A percentile compares a stretch with the other conserved stretches of the same genome.
Evolutionary conservation across 2,113 vertebrate genomes (phyloP).

Genomic region (Sphaerodactylus townsendi): DNA sequence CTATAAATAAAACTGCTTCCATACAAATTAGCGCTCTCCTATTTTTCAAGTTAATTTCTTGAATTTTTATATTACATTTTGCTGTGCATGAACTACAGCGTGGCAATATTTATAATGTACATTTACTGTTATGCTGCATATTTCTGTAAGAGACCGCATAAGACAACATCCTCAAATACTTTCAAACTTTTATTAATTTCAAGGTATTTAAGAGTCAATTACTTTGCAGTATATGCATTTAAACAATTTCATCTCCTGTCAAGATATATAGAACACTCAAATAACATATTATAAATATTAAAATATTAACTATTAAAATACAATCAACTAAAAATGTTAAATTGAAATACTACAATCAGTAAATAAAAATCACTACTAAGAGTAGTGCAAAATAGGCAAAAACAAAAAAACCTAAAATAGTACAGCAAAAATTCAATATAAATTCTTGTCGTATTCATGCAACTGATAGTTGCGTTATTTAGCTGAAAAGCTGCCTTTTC

Average conservation of each 20-base stretch:
- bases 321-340: too few relatives aligned
- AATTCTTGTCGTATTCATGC: background rate
- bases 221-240: background rate
- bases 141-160: background rate
- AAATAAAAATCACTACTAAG: too few relatives aligned
- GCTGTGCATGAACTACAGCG: background rate
- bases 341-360: too few relatives aligned
- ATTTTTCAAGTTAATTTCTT: background rate
- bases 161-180: background rate
- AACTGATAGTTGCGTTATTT: background rate
- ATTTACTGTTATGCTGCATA: background rate
- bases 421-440: too few relatives aligned
- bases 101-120: background rate
- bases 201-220: background rate
- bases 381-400: too few relatives aligned
- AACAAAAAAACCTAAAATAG: too few relatives aligned
- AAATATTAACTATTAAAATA: too few relatives aligned
- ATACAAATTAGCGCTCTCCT: background rate
- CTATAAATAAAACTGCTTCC: background rate
- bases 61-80: background rate
- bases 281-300: too few relatives aligned
- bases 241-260: too few relatives aligned
- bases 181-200: background rate
- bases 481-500: background rate
- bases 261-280: too few relatives aligned